These are phyloP conservation scores for Eumaeus atala DNA, from an alignment of 1,140 invertebrate species.

Conservation along the genomic window DNA sequence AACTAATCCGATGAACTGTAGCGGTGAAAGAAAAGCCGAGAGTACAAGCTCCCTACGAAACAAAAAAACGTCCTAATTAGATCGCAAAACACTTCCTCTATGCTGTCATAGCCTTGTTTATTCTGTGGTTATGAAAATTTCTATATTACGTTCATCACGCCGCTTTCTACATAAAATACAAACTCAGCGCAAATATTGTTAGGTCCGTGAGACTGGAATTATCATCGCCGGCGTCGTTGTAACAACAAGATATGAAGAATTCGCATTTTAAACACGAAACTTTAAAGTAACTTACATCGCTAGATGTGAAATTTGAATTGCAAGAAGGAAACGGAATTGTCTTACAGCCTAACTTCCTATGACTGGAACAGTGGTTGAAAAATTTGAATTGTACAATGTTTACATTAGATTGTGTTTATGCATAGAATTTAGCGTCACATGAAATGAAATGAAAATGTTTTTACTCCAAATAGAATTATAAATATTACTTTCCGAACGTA, in stretches of 20 bases:
- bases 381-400: constrained; percentile 7
- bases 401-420: background rate
- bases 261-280: constrained; percentile 12
- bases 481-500: too few species aligned
- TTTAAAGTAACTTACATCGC: constrained; percentile 14
- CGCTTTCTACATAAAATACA: background rate
- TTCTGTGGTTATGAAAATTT: too few species aligned
- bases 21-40: too few species aligned
- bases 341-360: constrained; percentile 11
- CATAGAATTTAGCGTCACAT: too few species aligned
- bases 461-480: too few species aligned
- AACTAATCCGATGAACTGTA: too few species aligned
- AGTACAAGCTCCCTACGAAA: too few species aligned
- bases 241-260: constrained; percentile 15
- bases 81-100: too few species aligned
- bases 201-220: too few species aligned
- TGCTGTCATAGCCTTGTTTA: too few species aligned
- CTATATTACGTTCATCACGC: background rate
- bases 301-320: constrained; percentile 10
- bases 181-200: constrained; percentile 2
- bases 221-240: constrained; percentile 2
- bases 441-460: too few species aligned
- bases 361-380: background rate
- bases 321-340: constrained; percentile 5
- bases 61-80: too few species aligned